Base-by-base conservation (phyloP, 2,888 invertebrate species). In the Trachelus tabidus region DNA sequence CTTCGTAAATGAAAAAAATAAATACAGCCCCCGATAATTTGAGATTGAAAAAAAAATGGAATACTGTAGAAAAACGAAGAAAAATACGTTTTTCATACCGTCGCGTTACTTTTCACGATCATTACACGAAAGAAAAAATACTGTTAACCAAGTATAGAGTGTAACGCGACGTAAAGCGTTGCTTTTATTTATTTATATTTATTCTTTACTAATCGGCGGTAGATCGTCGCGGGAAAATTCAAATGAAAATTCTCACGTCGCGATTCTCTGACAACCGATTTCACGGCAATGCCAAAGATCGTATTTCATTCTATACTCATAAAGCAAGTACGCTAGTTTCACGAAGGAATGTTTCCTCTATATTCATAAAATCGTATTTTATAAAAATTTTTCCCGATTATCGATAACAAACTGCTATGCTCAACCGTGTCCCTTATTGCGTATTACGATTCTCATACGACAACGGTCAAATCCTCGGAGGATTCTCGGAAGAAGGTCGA, bases 151-250 rank as follows among this genome's bases (percentile, higher is more conserved):
- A 56, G 56, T 56, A 56, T 34, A 34, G 31, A 71, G 31, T 9
- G 34, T 33, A 69, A 34, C 56, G 68, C 34, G 77, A 77, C 75
- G 73, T 76, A 35, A 77, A 56, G 77, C 73, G 73, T 80, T 73
- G 69, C 68, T 78, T 77, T 77, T 73, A 75, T 80, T 76, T 79
- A 33, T 80, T 79, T 75, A 56, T 79, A 75, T 79, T 77, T 79
- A 77, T 77, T 80, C 56, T 34, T 75, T 73, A 75, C 34, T 69
- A 30, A 33, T 34, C 30, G 71, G 34, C 71, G 71, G 6, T 2
- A 12, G 30, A 34, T 30, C 23, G 30, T 71, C 15, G 56, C 56
- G 56, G 56, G 56, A 56, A 56, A 56, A 23, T 56, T 56, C 56
- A 23, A 56, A 23, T 23, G 23, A 56, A 56, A 56, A 23, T 56